phyloP scores from a whole-genome alignment of 2,888 invertebrate species.

The Hoplodrina ambigua region DNA sequence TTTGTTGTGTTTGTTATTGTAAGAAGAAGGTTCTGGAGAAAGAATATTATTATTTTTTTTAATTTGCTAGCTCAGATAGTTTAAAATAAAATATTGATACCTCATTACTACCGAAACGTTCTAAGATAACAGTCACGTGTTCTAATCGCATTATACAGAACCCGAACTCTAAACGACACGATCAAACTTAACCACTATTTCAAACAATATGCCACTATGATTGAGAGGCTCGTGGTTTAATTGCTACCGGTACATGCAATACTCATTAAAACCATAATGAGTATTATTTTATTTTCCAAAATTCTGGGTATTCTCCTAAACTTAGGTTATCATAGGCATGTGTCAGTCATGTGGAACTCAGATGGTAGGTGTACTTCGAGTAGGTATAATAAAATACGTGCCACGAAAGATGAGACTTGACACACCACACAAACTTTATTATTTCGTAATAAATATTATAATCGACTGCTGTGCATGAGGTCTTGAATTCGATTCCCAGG shows the following conservation, averaged over 20 bases:
- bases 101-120: too few species aligned
- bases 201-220: neutral
- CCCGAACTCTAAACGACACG: neutral
- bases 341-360: neutral
- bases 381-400: neutral
- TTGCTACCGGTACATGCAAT: constrained; percentile 5
- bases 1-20: too few species aligned
- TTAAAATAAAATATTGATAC: too few species aligned
- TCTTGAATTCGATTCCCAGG: too few species aligned
- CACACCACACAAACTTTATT: too few species aligned
- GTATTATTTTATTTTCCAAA: constrained; percentile 1
- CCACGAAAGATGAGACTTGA: too few species aligned
- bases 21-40: too few species aligned
- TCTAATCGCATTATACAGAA: constrained; percentile 14
- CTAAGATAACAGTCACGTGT: too few species aligned
- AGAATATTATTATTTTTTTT: too few species aligned
- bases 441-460: too few species aligned
- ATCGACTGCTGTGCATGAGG: too few species aligned
- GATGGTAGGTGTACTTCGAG: neutral
- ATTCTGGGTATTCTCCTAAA: neutral
- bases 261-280: constrained; percentile 6
- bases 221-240: constrained; percentile 25
- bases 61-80: too few species aligned
- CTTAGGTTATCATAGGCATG: constrained; percentile 25
- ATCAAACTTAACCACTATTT: neutral